Evolutionary conservation across 2,797 vertebrate genomes (phyloP).

Genomic region (Sebastes trivittatus): DNA sequence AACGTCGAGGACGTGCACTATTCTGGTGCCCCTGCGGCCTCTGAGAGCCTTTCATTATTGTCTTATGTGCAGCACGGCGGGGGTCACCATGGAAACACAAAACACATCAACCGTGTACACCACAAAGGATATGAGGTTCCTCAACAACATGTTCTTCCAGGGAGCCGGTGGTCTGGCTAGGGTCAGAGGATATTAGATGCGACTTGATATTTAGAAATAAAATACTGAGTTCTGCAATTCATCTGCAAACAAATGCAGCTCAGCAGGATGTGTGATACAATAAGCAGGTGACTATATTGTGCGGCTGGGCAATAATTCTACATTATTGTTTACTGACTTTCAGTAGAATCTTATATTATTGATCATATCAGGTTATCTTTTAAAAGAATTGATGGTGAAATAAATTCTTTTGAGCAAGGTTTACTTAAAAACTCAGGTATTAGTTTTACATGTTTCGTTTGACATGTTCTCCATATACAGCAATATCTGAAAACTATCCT

Average conservation of each 20-base stretch:
- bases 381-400: background rate
- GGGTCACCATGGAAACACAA: conserved; percentile 79
- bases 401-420: background rate
- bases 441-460: background rate
- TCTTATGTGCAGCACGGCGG: conserved; percentile 56
- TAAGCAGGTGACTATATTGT: background rate
- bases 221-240: background rate
- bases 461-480: rapidly evolving
- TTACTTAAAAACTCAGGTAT: background rate
- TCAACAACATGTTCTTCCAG: conserved; percentile 59
- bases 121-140: conserved; percentile 59
- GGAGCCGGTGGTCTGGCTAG: conserved; percentile 35
- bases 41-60: conserved; percentile 75
- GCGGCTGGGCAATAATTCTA: background rate
- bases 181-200: conserved; percentile 53
- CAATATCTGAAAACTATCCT: background rate
- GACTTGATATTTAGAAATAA: conserved; percentile 40
- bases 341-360: background rate
- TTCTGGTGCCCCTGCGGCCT: conserved; percentile 70
- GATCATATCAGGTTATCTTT: background rate
- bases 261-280: background rate
- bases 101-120: conserved; percentile 59
- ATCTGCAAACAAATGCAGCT: background rate
- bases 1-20: conserved; percentile 55
- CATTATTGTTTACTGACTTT: background rate